These are phyloP conservation scores for Tipula helvola DNA, from an alignment of 2,888 invertebrate species.

Conservation along the genomic window DNA sequence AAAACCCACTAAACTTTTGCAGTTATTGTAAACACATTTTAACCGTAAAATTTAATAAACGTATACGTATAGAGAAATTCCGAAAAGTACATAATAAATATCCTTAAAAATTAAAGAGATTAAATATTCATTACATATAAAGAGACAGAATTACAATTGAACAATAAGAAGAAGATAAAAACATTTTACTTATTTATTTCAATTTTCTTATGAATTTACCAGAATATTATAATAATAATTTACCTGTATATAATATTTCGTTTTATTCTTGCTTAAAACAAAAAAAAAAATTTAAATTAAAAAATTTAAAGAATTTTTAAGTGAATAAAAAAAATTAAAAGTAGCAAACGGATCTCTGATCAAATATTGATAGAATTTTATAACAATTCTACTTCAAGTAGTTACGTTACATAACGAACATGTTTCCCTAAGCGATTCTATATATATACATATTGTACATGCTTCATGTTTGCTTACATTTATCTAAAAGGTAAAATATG, in stretches of 20 bases:
- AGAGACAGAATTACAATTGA: background rate
- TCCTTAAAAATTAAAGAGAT: background rate
- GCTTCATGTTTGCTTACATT: background rate
- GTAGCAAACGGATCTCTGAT: background rate
- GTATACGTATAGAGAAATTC: too few species aligned
- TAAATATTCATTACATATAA: background rate
- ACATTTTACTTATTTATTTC: background rate
- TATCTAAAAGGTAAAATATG: background rate
- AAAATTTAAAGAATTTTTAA: background rate
- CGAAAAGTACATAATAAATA: background rate
- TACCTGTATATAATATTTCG: background rate
- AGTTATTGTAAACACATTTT: too few species aligned
- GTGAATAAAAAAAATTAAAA: background rate
- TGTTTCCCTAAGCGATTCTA: background rate
- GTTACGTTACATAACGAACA: background rate
- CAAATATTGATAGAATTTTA: conserved; percentile 4
- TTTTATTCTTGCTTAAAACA: background rate
- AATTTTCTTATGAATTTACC: background rate
- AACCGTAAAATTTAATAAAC: too few species aligned
- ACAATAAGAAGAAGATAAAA: background rate
- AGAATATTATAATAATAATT: background rate
- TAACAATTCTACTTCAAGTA: background rate
- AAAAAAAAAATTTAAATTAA: background rate
- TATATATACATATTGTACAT: background rate
- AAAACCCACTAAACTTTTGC: too few species aligned